Conservation (phyloP, 2,797 vertebrate species). For the Micrastur ruficollis region DNA sequence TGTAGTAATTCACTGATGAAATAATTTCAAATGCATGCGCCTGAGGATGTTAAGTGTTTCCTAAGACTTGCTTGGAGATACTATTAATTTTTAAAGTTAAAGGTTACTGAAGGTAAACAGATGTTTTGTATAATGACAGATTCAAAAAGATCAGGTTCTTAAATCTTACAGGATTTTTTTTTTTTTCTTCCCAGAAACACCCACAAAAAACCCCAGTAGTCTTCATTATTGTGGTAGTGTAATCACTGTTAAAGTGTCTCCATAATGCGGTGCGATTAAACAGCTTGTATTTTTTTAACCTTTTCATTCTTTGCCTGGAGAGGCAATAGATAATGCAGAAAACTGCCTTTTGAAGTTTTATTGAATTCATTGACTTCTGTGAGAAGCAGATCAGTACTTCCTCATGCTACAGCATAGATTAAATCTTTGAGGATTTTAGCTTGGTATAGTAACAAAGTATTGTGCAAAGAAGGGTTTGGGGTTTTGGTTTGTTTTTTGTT, state of each 20-base stretch:
- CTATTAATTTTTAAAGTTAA: neutral
- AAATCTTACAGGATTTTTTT: neutral
- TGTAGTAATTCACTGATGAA: neutral
- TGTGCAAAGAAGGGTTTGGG: neutral
- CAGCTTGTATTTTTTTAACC: constrained; percentile 36
- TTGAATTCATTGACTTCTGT: constrained; percentile 44
- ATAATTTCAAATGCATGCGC: neutral
- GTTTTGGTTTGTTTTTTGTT: neutral
- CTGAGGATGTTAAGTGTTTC: neutral
- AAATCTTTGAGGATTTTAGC: constrained; percentile 34
- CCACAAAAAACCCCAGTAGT: neutral
- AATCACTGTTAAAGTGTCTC: neutral
- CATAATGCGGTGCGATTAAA: neutral
- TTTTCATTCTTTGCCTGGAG: constrained; percentile 20
- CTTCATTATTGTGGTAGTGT: neutral
- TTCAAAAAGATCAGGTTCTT: neutral
- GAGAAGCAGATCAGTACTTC: constrained; percentile 8
- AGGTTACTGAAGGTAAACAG: neutral
- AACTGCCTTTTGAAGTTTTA: constrained; percentile 51
- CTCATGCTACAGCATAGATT: neutral
- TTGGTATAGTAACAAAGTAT: neutral
- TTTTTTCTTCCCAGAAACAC: neutral
- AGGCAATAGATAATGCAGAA: constrained; percentile 32
- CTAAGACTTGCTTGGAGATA: neutral
- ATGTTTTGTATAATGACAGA: neutral